phyloP scores from a whole-genome alignment of 1,140 invertebrate genomes.

The Drosophila simulans region DNA sequence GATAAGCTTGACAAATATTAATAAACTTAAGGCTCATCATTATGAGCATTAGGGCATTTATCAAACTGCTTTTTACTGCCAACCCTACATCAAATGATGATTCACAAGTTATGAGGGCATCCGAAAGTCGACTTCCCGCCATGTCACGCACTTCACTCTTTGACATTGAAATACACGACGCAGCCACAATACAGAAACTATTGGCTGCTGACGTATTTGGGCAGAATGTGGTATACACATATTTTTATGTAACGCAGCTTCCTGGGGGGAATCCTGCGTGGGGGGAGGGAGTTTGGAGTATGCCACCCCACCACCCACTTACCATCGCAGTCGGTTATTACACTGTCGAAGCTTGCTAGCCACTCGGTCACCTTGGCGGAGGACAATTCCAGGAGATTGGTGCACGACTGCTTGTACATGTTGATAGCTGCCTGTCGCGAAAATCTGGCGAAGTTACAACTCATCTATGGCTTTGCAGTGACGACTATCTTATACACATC shows the following conservation, averaged over 20 bases:
- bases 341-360: slow-evolving; percentile 90
- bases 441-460: slow-evolving; percentile 3
- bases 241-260: slow-evolving; percentile 41
- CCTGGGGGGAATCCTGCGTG: neutral
- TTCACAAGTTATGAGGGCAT: slow-evolving; percentile 16
- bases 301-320: slow-evolving; percentile 61
- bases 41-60: neutral
- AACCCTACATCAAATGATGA: neutral
- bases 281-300: neutral
- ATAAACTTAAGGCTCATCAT: neutral
- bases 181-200: slow-evolving; percentile 15
- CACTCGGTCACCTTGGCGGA: slow-evolving; percentile 87
- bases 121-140: slow-evolving; percentile 10
- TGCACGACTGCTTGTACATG: slow-evolving; percentile 77
- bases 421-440: slow-evolving; percentile 19
- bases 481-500: slow-evolving; percentile 30
- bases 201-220: slow-evolving; percentile 23
- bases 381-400: slow-evolving; percentile 77
- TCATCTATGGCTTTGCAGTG: slow-evolving; percentile 10
- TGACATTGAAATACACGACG: slow-evolving; percentile 73
- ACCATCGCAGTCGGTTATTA: slow-evolving; percentile 95
- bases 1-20: neutral
- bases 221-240: slow-evolving; percentile 11
- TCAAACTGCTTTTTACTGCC: neutral
- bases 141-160: slow-evolving; percentile 34